These are phyloP conservation scores for Piscicola geometra DNA, from an alignment of 2,888 invertebrate genomes.

Conservation along the genomic window DNA sequence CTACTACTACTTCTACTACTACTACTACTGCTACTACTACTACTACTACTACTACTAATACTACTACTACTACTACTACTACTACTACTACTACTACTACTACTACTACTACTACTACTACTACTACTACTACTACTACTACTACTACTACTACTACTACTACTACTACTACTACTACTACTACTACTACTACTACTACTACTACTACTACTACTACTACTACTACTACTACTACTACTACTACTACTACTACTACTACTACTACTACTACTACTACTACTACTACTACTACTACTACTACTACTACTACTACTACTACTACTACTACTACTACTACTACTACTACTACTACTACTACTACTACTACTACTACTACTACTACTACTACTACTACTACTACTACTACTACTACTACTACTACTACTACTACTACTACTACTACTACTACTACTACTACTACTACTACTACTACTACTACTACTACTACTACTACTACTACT, in stretches of 20 bases:
- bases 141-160: constrained; percentile 35
- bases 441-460: neutral
- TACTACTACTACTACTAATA: too few relatives aligned
- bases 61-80: too few relatives aligned
- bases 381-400: constrained; percentile 35
- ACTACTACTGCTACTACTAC: neutral
- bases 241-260: constrained; percentile 35
- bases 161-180: constrained; percentile 35
- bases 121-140: constrained; percentile 34
- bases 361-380: constrained; percentile 35
- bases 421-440: too few relatives aligned
- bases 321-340: constrained; percentile 35
- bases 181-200: constrained; percentile 35
- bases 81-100: constrained; percentile 35
- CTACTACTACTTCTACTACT: constrained; percentile 33
- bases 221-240: constrained; percentile 35
- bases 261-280: constrained; percentile 35
- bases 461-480: constrained; percentile 5
- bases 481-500: constrained; percentile 6
- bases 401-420: constrained; percentile 35
- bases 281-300: constrained; percentile 35
- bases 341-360: constrained; percentile 35
- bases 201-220: constrained; percentile 35
- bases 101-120: constrained; percentile 35
- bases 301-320: constrained; percentile 35